Evolutionary conservation across 2,113 vertebrate genomes (phyloP), one percentile per base, ranked within the genome.

Genomic region (Nycticebus coucang): DNA sequence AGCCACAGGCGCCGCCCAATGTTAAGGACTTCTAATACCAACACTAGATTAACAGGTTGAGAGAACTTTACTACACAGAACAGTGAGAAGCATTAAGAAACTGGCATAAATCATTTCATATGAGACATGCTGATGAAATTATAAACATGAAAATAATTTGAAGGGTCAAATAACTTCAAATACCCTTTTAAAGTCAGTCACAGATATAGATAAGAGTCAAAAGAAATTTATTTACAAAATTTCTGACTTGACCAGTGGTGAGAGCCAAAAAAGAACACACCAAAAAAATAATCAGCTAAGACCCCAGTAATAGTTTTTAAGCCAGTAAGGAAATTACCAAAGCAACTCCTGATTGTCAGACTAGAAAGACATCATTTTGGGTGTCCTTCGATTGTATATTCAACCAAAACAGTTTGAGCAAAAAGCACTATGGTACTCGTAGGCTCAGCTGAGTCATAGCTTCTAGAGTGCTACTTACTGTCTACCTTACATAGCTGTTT

Each of bases 191-290:
- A 93, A 96, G 24, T 92, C 33, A 87, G 55, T 79, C 55, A 87
- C 18, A 75, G n/a, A 86, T 74, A 74, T 6, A 82, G 45, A 35
- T 83, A 90, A 92, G 71, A 97, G 95, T 30, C 33, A 71, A 91
- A 94, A 90, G 50, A 64, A 88, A 96, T 95, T 96, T 96, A 96
- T 96, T 96, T 93, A 91, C 60, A 97, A 95, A 81, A 89, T 71
- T 33, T 86, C 53, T 91, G 91, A 95, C 41, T 94, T 94, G 41
- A 85, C 37, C 45, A 62, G 74, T 75, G 53, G 5, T 83, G 30
- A 96, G 5, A 92, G 37, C 13, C 57, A 96, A 88, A 30, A 89
- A 92, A 91, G 53, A 86, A 75, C 24, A 79, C 22, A 87, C 26
- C 30, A 91, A 79, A 35, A 35, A 91, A 87, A 95, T 6, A 64